Evolutionary conservation across 2,113 vertebrate genomes (phyloP), one percentile per base, ranked within the genome.

Genomic region (Mugil cephalus): DNA sequence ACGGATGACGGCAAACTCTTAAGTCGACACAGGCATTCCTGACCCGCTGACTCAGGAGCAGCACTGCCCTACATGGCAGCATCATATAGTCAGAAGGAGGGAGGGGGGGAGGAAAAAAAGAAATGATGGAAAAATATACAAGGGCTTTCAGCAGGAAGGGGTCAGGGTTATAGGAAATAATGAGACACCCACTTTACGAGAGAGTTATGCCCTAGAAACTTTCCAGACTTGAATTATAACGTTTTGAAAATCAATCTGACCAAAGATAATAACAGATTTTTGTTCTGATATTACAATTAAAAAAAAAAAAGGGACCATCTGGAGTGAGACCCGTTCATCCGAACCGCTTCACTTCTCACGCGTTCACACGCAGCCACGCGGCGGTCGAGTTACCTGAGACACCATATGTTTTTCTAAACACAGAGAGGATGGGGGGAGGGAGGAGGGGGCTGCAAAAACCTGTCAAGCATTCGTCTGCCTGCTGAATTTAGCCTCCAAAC

Each of bases 61-160:
- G 79, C 45, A 78, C 81, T 84, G 78, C 90, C 89, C 87, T 92
- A 91, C 70, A 92, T 88, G 88, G 90, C 84, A 62, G 77, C 78
- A 77, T 76, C 82, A 72, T 77, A 85, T 81, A 72, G 54, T 86
- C 71, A 24, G 19, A 53, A 14, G 38, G 36, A 72, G 35, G 48
- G 14, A 15, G 36, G 36, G 36, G 13, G 19, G 34, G 43, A 53
- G 15, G 73, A 69, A 56, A 75, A 80, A 58, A 64, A 59, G 59
- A 60, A 80, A 80, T 54, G 68, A 70, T 74, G 86, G 79, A 86
- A 83, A 88, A 84, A 79, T 50, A 56, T 69, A 72, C 52, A 24
- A 24, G 52, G 62, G 56, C 48, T 64, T 18, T 65, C 55, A 62
- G 55, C 1, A 1, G 17, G 55, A 71, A 21, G 21, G 59, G 24